phyloP scores from a whole-genome alignment of 2,797 vertebrate species.

The Crocidura indochinensis region DNA sequence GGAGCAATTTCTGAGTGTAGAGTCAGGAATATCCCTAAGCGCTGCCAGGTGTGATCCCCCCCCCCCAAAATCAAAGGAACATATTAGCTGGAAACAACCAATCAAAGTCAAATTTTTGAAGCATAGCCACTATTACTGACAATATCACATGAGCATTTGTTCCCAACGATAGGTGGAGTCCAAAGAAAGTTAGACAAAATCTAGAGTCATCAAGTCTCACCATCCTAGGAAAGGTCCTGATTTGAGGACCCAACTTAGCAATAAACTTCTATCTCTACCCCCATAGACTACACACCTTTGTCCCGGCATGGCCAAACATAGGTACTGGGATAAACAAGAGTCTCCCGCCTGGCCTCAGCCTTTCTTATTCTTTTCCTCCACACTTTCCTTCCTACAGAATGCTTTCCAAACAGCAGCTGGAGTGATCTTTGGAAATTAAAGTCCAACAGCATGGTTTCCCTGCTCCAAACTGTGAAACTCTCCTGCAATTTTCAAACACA shows the following conservation, averaged over 20 bases:
- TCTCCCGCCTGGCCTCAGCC: not conserved
- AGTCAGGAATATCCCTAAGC: too few species aligned
- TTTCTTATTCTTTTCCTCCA: not conserved
- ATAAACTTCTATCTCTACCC: not conserved
- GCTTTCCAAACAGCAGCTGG: not conserved
- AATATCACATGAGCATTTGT: not conserved
- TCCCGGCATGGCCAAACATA: not conserved
- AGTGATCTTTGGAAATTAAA: not conserved
- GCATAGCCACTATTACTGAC: not conserved
- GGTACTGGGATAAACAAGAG: too few species aligned
- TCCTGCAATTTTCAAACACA: too few species aligned
- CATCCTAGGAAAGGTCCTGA: not conserved
- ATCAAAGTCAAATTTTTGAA: not conserved
- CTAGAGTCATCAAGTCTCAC: not conserved
- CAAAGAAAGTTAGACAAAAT: not conserved
- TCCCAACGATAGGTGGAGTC: not conserved
- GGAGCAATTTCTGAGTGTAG: too few species aligned
- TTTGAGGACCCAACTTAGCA: not conserved
- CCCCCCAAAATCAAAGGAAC: not conserved
- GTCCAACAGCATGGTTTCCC: too few species aligned
- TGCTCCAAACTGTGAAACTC: too few species aligned
- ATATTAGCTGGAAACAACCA: not conserved
- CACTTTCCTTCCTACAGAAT: not conserved
- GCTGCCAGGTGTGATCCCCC: too few species aligned
- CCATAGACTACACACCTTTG: not conserved